Percentiles rank a stretch among this genome's conserved stretches.
Evolutionary conservation across 2,113 vertebrate genomes (phyloP).

Genomic region (Lycocorax pyrrhopterus): DNA sequence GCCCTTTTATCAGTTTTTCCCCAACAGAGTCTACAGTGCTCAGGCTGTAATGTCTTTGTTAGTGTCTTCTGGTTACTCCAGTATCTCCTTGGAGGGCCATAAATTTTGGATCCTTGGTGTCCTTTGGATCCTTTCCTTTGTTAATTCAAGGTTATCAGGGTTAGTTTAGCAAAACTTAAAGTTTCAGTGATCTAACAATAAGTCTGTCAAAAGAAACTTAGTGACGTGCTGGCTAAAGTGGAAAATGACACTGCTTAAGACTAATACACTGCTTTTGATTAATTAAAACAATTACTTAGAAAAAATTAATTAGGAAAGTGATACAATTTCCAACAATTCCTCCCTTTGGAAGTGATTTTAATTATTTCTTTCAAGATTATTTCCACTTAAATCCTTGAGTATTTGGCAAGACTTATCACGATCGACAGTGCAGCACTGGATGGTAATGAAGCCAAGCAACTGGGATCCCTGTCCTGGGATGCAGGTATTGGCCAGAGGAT

Average conservation of each 20-base stretch:
- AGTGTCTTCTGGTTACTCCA: not conserved
- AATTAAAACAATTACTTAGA: not conserved
- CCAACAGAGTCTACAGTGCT: not conserved
- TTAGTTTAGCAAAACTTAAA: not conserved
- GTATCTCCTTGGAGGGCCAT: accelerated
- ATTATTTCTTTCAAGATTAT: not conserved
- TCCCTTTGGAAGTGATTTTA: not conserved
- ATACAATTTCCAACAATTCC: not conserved
- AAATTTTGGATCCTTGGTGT: not conserved
- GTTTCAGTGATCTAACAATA: not conserved
- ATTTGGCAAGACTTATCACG: accelerated
- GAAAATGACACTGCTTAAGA: not conserved
- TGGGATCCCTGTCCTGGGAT: no score
- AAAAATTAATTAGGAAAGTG: not conserved
- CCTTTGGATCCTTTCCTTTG: not conserved
- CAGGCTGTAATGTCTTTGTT: not conserved
- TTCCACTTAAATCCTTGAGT: not conserved
- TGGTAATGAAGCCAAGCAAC: not conserved
- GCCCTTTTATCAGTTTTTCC: not conserved
- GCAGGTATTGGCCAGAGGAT: no score
- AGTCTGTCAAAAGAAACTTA: not conserved
- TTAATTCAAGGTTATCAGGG: not conserved
- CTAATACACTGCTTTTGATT: not conserved
- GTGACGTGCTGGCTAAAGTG: accelerated
- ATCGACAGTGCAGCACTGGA: accelerated